Evolutionary conservation across 2,113 vertebrate species (phyloP), one percentile per base, ranked within the genome.

Genomic region (Alexandromys fortis): DNA sequence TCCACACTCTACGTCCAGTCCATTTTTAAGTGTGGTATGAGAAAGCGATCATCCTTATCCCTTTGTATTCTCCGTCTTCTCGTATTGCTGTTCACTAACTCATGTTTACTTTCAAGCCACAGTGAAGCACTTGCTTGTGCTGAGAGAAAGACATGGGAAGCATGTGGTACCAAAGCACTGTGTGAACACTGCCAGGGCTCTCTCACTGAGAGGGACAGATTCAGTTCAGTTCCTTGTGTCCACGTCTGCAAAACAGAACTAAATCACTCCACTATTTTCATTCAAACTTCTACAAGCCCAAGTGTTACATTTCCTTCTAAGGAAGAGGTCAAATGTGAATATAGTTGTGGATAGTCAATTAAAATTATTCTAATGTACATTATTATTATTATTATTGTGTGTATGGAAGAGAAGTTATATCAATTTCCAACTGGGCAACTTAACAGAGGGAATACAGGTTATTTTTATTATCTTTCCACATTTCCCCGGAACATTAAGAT

Each of bases 391-490:
- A 72, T 19, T 72, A 86, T 93, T 33, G 26, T 55, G 17, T 81
- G 78, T 81, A 52, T 72, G 24, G 33, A 76, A 92, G 52, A 89
- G 6, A 61, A 61, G 63, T 73, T 63, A 55, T 52, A 89, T 91
- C 42, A 72, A 21, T 86, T 79, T 89, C 13, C n/a, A 95, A 45
- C 38, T 85, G 61, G 65, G 1, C 75, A 91, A 82, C 7, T 35
- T 33, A 67, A 26, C 45, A 16, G 52, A 61, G 5, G 3, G 33
- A 52, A 68, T 89, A 82, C 42, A 33, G 8, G 14, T 94, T 83
- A 90, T 73, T 95, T 94, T 86, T 76, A 93, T 42, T 73, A 3
- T 79, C 19, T 87, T 33, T 75, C 58, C 33, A 38, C n/a, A 49
- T 85, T 92, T 89, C 65, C 81, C 5, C 1, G 47, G 52, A 86